Evolutionary conservation across 1,140 invertebrate species (phyloP), one percentile per base, ranked within the genome.

Genomic region (Parapsyche elsis): DNA sequence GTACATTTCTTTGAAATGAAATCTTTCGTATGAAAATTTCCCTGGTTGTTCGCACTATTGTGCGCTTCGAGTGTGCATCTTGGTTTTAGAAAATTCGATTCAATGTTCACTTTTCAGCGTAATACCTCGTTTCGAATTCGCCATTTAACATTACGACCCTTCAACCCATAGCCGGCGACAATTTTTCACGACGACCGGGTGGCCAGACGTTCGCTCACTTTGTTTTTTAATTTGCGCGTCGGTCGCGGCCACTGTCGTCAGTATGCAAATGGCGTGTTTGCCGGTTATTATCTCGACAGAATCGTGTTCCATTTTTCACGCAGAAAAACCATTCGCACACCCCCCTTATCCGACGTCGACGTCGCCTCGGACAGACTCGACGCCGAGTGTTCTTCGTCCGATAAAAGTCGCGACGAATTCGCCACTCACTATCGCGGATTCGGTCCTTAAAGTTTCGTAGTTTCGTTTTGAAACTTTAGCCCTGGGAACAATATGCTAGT

Each of bases 231-330:
- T 81, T 83, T 83, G 76, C 59, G 59, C 77, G 70, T 24, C 78
- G 46, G 30, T 67, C 79, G 82, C 78, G 71, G 77, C 70, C 64
- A 46, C 21, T 10, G 24, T 67, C 64, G 64, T 67, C 82, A 79
- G 82, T 81, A 83, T 83, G 82, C 82, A 83, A 81, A 81, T 81
- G 82, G 82, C 82, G 82, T 81, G 82, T 83, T 83, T 80, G 82
- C 74, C 80, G 77, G 80, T 83, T 83, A 83, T 83, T 83, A 83
- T 83, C 82, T 78, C 76, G 64, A 73, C 76, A 57, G 79, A 79
- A 83, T 83, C 81, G 81, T 79, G 82, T 77, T 83, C 82, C 82
- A 83, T 83, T 83, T 83, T 81, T 83, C 82, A 83, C 81, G 2
- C 71, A 21, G 45, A 30, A 16, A 14, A 53, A 2, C 12, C 16